Percentiles rank a stretch among this genome's conserved stretches.
phyloP scores from a whole-genome alignment of 2,888 invertebrate genomes.

The Trichogramma dendrolimi region DNA sequence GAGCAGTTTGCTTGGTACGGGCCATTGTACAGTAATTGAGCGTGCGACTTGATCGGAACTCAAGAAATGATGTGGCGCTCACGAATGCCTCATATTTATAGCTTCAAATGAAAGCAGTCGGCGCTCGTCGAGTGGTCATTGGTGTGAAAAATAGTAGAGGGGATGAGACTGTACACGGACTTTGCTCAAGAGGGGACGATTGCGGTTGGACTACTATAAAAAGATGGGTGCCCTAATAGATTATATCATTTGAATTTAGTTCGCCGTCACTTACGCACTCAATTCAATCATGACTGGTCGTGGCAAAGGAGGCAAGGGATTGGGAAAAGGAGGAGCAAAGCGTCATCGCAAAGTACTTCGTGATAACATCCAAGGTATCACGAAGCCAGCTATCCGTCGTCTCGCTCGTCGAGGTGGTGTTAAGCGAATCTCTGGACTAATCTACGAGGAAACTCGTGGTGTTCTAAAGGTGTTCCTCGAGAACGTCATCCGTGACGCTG shows the following conservation, averaged over 20 bases:
- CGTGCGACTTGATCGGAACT: too few relatives aligned
- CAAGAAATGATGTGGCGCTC: too few relatives aligned
- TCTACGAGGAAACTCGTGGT: too few relatives aligned
- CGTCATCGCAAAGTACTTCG: constrained; percentile 2
- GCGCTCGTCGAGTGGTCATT: not conserved
- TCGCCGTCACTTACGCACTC: too few relatives aligned
- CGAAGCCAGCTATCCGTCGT: constrained; percentile 5
- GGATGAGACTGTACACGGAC: not conserved
- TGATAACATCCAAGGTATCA: not conserved
- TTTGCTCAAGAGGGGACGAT: not conserved
- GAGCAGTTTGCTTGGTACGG: constrained; percentile 9
- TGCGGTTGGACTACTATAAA: not conserved
- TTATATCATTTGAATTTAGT: too few relatives aligned
- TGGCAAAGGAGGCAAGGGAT: constrained; percentile 6
- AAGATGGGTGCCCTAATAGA: too few relatives aligned
- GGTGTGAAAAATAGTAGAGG: not conserved
- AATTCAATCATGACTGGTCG: constrained; percentile 1
- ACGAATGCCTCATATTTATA: too few relatives aligned
- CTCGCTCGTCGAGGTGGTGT: constrained; percentile 1
- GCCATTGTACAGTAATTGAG: not conserved
- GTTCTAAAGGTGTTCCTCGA: too few relatives aligned
- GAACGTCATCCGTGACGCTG: too few relatives aligned
- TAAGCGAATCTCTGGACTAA: not conserved
- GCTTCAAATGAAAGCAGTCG: not conserved
- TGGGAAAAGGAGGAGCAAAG: constrained; percentile 5